These are phyloP conservation scores for Actinostola sp. DNA, from an alignment of 92 coral and sea anemone genomes.

Conservation along the genomic window DNA sequence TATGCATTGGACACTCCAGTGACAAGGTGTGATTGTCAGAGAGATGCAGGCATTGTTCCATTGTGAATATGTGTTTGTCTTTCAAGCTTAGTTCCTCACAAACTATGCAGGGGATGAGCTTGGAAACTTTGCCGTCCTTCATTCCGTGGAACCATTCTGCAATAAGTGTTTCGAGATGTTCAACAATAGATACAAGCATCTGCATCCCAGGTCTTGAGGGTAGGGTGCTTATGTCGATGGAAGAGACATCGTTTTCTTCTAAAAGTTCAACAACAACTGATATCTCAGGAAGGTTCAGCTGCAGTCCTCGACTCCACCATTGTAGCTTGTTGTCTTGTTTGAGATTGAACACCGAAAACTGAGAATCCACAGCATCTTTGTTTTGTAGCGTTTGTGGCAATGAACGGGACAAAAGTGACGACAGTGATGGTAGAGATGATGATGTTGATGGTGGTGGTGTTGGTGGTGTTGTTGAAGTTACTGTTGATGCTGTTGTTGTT, in stretches of 20 bases:
- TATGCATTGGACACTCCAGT: conserved; percentile 56
- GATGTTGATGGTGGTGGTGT: too few species aligned
- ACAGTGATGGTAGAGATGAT: too few species aligned
- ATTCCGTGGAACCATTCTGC: conserved; percentile 77
- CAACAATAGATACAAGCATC: conserved; percentile 57
- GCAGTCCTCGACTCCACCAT: conserved; percentile 31
- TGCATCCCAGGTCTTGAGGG: conserved; percentile 47
- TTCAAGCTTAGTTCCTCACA: conserved; percentile 41
- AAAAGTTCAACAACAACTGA: conserved; percentile 32
- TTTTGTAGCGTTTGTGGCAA: too few species aligned
- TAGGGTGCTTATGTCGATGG: conserved; percentile 44
- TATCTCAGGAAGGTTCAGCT: conserved; percentile 35
- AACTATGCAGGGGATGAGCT: conserved; percentile 53
- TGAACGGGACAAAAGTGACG: too few species aligned
- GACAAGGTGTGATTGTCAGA: conserved; percentile 30
- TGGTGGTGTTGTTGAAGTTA: too few species aligned
- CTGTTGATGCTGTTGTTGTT: too few species aligned
- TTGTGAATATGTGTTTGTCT: conserved; percentile 49
- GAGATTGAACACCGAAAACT: neutral
- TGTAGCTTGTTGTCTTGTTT: conserved; percentile 11
- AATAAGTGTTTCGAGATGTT: conserved; percentile 62
- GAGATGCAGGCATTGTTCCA: conserved; percentile 50
- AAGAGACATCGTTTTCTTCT: conserved; percentile 2
- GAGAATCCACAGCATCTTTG: neutral
- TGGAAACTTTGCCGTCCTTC: conserved; percentile 33